phyloP scores from a whole-genome alignment of 2,888 invertebrate species.

The Nemoura dubitans region DNA sequence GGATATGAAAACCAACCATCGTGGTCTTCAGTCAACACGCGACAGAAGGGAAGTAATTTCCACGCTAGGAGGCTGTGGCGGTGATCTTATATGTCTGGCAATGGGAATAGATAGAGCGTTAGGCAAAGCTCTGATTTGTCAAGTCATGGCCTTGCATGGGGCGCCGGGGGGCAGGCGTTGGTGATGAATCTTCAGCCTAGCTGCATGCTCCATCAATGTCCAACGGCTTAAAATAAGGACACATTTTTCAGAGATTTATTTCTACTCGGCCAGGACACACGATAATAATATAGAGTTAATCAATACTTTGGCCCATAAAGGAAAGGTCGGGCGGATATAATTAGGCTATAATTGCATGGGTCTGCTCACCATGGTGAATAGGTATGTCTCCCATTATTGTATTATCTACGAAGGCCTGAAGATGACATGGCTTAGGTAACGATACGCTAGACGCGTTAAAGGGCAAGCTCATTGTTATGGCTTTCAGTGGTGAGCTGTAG shows the following conservation, averaged over 20 bases:
- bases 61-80: background rate
- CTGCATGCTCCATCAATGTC: constrained; percentile 35
- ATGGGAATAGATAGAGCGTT: constrained; percentile 35
- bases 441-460: background rate
- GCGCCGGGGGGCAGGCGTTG: background rate
- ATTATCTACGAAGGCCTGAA: background rate
- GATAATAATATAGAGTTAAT: constrained; percentile 24
- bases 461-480: background rate
- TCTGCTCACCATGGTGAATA: background rate
- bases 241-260: constrained; percentile 41
- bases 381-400: background rate
- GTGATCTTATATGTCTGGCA: constrained; percentile 29
- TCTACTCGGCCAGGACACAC: constrained; percentile 1
- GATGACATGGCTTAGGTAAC: background rate
- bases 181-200: constrained; percentile 36
- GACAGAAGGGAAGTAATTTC: background rate
- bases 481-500: background rate
- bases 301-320: constrained; percentile 31
- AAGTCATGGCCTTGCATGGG: background rate
- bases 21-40: background rate
- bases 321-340: constrained; percentile 26
- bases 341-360: constrained; percentile 25
- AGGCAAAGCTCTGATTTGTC: constrained; percentile 41
- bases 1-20: background rate
- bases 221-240: constrained; percentile 30